These are phyloP conservation scores for Cyanoliseus patagonus DNA, from an alignment of 2,113 vertebrate species.

Conservation along the genomic window DNA sequence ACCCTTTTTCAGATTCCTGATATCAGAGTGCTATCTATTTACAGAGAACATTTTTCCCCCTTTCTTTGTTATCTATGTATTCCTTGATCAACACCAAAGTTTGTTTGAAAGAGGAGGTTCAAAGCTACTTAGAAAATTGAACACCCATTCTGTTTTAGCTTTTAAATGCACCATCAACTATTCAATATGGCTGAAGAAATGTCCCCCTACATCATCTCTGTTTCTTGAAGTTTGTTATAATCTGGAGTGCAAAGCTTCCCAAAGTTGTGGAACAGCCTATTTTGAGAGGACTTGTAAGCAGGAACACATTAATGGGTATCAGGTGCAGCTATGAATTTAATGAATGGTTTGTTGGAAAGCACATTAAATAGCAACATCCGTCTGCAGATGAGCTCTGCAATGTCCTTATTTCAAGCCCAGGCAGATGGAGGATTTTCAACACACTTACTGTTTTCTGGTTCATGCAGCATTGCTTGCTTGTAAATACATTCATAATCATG, in stretches of 20 bases:
- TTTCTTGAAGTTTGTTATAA: not conserved
- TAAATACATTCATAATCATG: not conserved
- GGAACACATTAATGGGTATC: conserved; percentile 59
- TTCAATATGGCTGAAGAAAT: not conserved
- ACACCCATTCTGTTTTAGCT: not conserved
- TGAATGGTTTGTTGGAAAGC: conserved; percentile 66
- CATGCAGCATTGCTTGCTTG: not conserved
- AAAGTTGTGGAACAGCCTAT: conserved; percentile 35
- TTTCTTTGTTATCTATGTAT: not conserved
- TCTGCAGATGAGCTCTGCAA: conserved; percentile 61
- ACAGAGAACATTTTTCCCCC: not conserved
- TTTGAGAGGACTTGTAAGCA: conserved; percentile 46
- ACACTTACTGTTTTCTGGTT: not conserved
- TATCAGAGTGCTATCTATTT: not conserved
- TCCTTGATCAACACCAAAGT: not conserved
- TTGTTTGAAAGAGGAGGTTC: not conserved
- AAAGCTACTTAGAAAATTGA: not conserved
- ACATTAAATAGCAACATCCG: conserved; percentile 63
- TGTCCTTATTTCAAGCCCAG: conserved; percentile 52
- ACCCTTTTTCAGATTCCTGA: not conserved
- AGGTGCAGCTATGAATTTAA: conserved; percentile 71
- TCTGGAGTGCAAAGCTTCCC: not conserved
- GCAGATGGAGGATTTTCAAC: conserved; percentile 60
- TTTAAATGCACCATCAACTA: not conserved
- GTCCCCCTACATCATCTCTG: not conserved